Evolutionary conservation across 2,888 invertebrate genomes (phyloP).

Genomic region (Spialia ferax): DNA sequence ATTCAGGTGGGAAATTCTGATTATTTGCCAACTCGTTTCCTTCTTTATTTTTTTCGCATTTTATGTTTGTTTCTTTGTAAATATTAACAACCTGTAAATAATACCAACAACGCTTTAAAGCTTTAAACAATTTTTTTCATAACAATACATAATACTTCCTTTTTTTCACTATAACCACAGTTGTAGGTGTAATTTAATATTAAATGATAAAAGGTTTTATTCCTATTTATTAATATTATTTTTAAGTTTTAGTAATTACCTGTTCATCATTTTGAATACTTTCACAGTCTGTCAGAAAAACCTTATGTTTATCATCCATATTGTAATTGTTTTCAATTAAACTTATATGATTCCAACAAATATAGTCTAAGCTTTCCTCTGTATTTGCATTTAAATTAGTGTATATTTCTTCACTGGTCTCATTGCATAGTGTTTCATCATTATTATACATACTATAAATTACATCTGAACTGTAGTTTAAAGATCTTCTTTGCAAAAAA

Average conservation of each 20-base stretch:
- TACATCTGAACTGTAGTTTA: constrained; percentile 53
- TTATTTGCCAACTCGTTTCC: background rate
- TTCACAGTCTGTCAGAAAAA: background rate
- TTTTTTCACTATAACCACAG: too few relatives aligned
- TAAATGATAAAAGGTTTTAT: background rate
- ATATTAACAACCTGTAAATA: background rate
- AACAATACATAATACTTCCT: background rate
- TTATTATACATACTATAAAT: constrained; percentile 67
- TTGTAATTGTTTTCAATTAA: constrained; percentile 13
- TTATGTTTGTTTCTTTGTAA: background rate
- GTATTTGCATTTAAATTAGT: constrained; percentile 12
- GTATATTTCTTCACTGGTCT: constrained; percentile 4
- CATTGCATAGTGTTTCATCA: constrained; percentile 32
- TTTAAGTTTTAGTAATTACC: background rate
- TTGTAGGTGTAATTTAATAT: too few relatives aligned
- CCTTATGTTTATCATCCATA: background rate
- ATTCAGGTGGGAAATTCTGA: background rate
- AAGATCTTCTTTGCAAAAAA: constrained; percentile 57
- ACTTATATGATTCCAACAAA: constrained; percentile 31
- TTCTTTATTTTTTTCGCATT: background rate
- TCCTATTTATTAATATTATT: background rate
- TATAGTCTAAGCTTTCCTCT: constrained; percentile 18
- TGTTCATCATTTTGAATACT: background rate
- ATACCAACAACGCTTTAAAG: too few relatives aligned
- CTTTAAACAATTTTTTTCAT: background rate